Evolutionary conservation across 64 coral and sea anemone genomes (phyloP).

Genomic region (Montipora capricornis): DNA sequence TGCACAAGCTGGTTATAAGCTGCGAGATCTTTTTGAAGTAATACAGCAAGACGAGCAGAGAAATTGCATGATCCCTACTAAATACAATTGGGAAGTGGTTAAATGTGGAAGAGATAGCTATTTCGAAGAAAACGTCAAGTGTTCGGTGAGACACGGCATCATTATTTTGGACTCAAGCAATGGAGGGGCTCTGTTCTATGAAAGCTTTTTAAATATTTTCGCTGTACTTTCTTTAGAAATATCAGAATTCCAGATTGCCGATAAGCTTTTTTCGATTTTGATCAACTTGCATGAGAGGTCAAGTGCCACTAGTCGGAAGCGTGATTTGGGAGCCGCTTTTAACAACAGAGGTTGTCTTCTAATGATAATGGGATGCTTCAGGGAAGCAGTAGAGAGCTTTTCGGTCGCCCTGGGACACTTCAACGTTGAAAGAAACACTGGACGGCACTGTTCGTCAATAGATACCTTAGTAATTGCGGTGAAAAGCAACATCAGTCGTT

Average conservation of each 20-base stretch:
- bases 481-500: not conserved
- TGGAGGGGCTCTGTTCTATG: not conserved
- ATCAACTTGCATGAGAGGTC: not conserved
- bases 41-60: not conserved
- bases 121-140: not conserved
- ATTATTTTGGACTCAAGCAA: conserved; percentile 19
- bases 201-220: not conserved
- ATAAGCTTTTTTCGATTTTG: not conserved
- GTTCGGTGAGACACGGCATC: not conserved
- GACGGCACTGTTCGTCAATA: not conserved
- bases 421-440: not conserved
- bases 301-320: not conserved
- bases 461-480: not conserved
- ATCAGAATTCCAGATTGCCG: conserved; percentile 1
- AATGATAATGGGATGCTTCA: not conserved
- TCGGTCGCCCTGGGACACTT: not conserved
- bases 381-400: too few relatives aligned
- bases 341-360: conserved; percentile 17
- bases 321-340: not conserved
- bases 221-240: not conserved
- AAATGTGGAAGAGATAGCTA: not conserved
- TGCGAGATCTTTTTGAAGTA: not conserved
- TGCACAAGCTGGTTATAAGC: not conserved
- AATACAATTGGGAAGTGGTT: not conserved
- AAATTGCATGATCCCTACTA: not conserved